These are phyloP conservation scores for Sesia apiformis DNA, from an alignment of 2,888 invertebrate genomes.

Conservation along the genomic window DNA sequence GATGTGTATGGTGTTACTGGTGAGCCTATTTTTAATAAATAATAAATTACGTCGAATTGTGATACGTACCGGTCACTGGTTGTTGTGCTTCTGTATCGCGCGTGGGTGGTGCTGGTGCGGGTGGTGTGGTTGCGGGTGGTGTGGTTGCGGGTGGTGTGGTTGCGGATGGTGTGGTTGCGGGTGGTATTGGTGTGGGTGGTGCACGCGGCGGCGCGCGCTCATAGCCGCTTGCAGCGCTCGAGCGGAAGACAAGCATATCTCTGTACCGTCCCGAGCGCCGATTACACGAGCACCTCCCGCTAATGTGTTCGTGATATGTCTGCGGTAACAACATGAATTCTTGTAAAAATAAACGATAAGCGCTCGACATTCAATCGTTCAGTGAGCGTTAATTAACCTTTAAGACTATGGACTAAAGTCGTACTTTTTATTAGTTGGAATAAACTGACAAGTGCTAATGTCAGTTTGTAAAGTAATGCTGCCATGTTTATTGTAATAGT, in stretches of 20 bases:
- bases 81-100: slow-evolving; percentile 25
- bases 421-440: too few species aligned
- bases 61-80: slow-evolving; percentile 10
- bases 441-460: too few species aligned
- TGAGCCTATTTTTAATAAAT: neutral
- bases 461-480: too few species aligned
- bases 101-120: too few species aligned
- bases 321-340: slow-evolving; percentile 12
- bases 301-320: slow-evolving; percentile 73
- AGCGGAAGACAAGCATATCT: slow-evolving; percentile 40
- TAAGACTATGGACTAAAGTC: too few species aligned
- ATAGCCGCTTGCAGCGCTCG: slow-evolving; percentile 37
- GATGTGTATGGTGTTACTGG: neutral
- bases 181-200: slow-evolving; percentile 2
- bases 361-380: too few species aligned
- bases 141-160: slow-evolving; percentile 9
- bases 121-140: too few species aligned
- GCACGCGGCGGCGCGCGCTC: slow-evolving; percentile 12
- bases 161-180: slow-evolving; percentile 4
- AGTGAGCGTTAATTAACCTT: neutral
- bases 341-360: neutral
- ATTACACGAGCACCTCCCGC: slow-evolving; percentile 72
- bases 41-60: neutral
- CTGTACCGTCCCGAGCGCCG: slow-evolving; percentile 76
- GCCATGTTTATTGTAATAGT: too few species aligned